Evolutionary conservation across 1,140 invertebrate species (phyloP).

Genomic region (Papilio polytes): DNA sequence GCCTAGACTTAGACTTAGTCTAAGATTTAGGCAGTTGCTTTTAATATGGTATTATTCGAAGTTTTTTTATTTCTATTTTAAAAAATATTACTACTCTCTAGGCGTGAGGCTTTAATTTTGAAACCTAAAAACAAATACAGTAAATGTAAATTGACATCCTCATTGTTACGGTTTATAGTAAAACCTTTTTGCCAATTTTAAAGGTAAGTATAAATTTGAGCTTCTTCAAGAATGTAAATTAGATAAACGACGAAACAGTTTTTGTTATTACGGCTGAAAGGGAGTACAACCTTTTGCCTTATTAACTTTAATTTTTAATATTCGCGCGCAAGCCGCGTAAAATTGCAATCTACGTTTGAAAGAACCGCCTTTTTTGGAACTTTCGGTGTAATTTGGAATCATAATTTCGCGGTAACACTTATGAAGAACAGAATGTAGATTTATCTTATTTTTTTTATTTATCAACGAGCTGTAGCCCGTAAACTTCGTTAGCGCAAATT

Average conservation of each 20-base stretch:
- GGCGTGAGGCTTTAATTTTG: too few species aligned
- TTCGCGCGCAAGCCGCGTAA: constrained; percentile 34
- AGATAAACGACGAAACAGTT: constrained; percentile 21
- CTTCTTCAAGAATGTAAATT: constrained; percentile 26
- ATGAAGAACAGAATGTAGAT: neutral
- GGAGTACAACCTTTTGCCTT: constrained; percentile 29
- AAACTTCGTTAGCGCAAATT: too few species aligned
- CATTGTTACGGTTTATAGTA: neutral
- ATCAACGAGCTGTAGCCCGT: too few species aligned
- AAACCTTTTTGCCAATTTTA: neutral
- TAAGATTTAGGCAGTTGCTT: too few species aligned
- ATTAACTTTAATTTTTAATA: constrained; percentile 39
- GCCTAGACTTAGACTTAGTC: too few species aligned
- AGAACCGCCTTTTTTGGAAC: constrained; percentile 3
- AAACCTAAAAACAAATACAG: neutral
- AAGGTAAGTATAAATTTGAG: constrained; percentile 7
- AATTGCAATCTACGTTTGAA: constrained; percentile 32
- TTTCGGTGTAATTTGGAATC: constrained; percentile 9
- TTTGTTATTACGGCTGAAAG: constrained; percentile 28
- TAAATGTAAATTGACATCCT: neutral
- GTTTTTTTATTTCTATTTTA: too few species aligned
- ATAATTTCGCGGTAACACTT: neutral
- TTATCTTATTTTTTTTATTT: too few species aligned
- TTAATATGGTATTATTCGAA: too few species aligned
- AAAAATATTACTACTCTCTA: too few species aligned